phyloP scores from a whole-genome alignment of 2,113 vertebrate species.

The Panthera uncia region DNA sequence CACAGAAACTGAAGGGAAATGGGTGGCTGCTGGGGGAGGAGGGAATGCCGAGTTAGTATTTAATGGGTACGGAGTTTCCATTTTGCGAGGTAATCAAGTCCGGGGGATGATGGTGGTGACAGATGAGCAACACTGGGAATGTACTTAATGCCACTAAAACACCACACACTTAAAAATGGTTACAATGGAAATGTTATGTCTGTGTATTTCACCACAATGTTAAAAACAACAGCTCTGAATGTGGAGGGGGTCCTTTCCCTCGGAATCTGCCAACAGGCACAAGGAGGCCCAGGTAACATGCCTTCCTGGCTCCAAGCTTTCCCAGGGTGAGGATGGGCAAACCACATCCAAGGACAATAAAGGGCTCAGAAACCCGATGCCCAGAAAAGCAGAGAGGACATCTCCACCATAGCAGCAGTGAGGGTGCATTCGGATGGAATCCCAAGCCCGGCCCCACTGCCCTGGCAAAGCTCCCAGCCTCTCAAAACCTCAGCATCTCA shows the following conservation, averaged over 20 bases:
- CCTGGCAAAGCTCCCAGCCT: not conserved
- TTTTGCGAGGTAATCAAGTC: not conserved
- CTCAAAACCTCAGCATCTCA: not conserved
- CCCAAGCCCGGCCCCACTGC: not conserved
- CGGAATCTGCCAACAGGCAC: not conserved
- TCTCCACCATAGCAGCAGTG: not conserved
- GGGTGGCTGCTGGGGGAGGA: not conserved
- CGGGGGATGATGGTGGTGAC: accelerated
- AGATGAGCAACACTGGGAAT: not conserved
- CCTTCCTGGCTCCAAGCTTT: not conserved
- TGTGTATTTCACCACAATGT: not conserved
- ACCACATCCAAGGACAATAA: not conserved
- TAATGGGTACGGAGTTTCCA: not conserved
- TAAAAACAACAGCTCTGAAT: not conserved
- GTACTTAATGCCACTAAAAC: not conserved
- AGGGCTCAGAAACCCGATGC: not conserved
- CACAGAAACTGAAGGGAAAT: not conserved
- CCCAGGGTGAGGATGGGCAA: not conserved
- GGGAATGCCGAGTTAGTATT: not conserved
- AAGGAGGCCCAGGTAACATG: not conserved
- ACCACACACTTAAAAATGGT: not conserved
- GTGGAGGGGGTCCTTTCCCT: not conserved
- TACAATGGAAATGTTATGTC: not conserved
- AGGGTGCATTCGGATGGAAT: not conserved
- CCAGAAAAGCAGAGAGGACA: not conserved